Percentiles rank a stretch among this genome's conserved stretches.
These are phyloP conservation scores for Idris sp. DNA, from an alignment of 1,140 invertebrate species.

Conservation along the genomic window DNA sequence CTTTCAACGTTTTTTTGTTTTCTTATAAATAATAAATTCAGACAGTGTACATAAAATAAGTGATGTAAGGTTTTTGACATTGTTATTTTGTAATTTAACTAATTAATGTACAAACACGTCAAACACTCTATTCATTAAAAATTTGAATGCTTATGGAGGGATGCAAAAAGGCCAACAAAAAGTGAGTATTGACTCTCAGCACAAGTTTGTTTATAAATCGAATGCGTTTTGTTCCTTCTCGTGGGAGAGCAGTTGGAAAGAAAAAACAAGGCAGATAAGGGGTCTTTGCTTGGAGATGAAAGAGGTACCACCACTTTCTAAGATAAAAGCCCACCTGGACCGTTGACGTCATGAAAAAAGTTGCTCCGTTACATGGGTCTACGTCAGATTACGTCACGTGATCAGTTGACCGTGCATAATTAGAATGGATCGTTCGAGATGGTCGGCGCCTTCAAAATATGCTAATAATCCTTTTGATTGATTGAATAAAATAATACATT, in stretches of 20 bases:
- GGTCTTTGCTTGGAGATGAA: slow-evolving; percentile 40
- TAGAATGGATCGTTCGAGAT: slow-evolving; percentile 41
- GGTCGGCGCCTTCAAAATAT: slow-evolving; percentile 42
- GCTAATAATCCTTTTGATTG: slow-evolving; percentile 54
- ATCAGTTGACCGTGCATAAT: slow-evolving; percentile 60
- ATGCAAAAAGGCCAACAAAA: slow-evolving; percentile 21
- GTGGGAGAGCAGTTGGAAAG: slow-evolving; percentile 53
- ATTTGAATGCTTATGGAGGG: slow-evolving; percentile 5
- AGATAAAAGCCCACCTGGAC: slow-evolving; percentile 62
- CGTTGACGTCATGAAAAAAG: slow-evolving; percentile 63
- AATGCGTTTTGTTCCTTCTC: slow-evolving; percentile 36
- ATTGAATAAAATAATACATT: slow-evolving; percentile 50
- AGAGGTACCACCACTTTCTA: slow-evolving; percentile 37
- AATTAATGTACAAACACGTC: slow-evolving; percentile 20
- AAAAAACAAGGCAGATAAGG: slow-evolving; percentile 45
- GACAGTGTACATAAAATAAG: too few species aligned
- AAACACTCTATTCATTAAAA: slow-evolving; percentile 5
- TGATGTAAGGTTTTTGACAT: too few species aligned
- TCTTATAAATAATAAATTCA: too few species aligned
- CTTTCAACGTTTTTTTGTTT: too few species aligned
- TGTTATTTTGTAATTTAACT: neutral
- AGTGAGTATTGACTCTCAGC: slow-evolving; percentile 56
- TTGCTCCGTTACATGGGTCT: slow-evolving; percentile 64
- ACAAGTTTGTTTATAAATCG: slow-evolving; percentile 69
- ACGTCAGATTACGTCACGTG: slow-evolving; percentile 68